These are phyloP conservation scores for Mamestra configurata DNA, from an alignment of 1,140 invertebrate species.

Conservation along the genomic window DNA sequence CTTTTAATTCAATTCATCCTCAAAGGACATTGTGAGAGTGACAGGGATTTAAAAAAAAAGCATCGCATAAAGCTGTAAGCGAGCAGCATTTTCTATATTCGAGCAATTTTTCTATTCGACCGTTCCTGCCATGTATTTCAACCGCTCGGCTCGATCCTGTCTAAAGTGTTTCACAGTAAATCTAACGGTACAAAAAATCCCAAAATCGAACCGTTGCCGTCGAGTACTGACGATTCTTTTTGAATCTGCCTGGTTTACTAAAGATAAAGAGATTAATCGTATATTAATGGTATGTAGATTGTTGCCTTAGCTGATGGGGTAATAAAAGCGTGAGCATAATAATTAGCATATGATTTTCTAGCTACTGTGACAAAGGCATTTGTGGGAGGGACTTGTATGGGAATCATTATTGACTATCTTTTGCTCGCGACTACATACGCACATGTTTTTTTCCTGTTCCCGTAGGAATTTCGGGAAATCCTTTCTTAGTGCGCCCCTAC, in stretches of 20 bases:
- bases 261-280: too few species aligned
- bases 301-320: not conserved
- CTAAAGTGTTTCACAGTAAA: conserved; percentile 28
- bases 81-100: conserved; percentile 6
- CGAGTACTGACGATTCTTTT: not conserved
- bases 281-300: not conserved
- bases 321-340: too few species aligned
- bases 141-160: conserved; percentile 26
- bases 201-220: not conserved
- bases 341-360: too few species aligned
- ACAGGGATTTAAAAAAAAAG: conserved; percentile 4
- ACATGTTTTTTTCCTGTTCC: too few species aligned
- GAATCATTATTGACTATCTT: too few species aligned
- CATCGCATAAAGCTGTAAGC: too few species aligned
- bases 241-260: not conserved
- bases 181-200: not conserved
- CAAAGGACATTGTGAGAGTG: not conserved
- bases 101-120: conserved; percentile 5
- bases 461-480: too few species aligned
- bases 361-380: too few species aligned
- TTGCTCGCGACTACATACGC: too few species aligned
- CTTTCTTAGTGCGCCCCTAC: too few species aligned
- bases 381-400: too few species aligned
- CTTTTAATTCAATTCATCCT: not conserved
- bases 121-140: conserved; percentile 22